Evolutionary conservation across 1,140 invertebrate genomes (phyloP).

Genomic region (Ylistrum balloti): DNA sequence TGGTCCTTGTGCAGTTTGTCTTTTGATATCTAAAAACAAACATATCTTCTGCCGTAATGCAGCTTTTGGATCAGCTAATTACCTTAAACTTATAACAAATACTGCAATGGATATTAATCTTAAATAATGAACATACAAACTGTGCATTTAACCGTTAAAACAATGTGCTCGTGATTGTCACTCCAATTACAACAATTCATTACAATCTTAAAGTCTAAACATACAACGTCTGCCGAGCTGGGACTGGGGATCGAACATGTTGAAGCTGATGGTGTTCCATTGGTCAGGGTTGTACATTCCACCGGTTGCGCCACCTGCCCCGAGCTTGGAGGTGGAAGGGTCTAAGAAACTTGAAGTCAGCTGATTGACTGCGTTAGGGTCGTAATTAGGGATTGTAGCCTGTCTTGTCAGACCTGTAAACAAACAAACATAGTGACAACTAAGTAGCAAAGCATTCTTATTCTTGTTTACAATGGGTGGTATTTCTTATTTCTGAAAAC

Average conservation of each 20-base stretch:
- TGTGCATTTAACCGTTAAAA: too few relatives aligned
- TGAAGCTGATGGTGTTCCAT: constrained; percentile 55
- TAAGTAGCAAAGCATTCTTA: too few relatives aligned
- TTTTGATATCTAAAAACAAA: neutral
- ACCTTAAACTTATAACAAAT: too few relatives aligned
- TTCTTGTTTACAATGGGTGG: too few relatives aligned
- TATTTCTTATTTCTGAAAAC: too few relatives aligned
- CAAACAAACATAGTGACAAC: too few relatives aligned
- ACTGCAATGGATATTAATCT: too few relatives aligned
- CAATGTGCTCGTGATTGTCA: too few relatives aligned
- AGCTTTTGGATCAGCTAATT: neutral
- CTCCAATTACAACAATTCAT: too few relatives aligned
- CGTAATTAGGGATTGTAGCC: constrained; percentile 48
- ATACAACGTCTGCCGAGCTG: neutral
- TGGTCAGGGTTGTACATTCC: constrained; percentile 57
- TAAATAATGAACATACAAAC: too few relatives aligned
- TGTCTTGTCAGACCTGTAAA: neutral
- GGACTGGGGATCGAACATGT: neutral
- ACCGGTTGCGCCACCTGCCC: constrained; percentile 46
- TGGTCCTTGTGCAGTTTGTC: neutral
- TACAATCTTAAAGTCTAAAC: neutral
- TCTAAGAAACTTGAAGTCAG: constrained; percentile 51
- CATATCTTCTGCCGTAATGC: neutral
- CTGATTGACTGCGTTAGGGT: constrained; percentile 59
- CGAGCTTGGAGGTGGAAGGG: constrained; percentile 55